Evolutionary conservation across 2,888 invertebrate genomes (phyloP), one percentile per base, ranked within the genome.

Genomic region (Aelia acuminata): DNA sequence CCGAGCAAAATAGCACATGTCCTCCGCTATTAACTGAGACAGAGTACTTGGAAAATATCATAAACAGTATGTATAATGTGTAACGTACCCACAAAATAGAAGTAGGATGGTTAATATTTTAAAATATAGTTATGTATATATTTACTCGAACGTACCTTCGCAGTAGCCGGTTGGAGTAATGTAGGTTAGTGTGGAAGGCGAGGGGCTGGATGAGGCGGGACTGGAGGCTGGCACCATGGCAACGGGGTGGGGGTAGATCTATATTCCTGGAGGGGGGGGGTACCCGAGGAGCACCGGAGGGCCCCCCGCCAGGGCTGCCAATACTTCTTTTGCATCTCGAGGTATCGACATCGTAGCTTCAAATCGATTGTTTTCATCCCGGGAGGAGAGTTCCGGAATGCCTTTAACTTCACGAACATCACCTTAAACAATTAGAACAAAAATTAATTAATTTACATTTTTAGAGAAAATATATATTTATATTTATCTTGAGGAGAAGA

Each of bases 231-330:
- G 18, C 75, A 22, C 63, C 70, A 47, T 53, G 86, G 50, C 70
- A 70, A 87, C 47, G 63, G 87, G 85, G 87, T 43, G 87, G 89
- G 48, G 84, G 50, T 85, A 70, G 87, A 89, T 89, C 89, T 85
- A 88, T 89, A 89, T 84, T 89, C 57, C n/a, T 26, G 48, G 63
- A 48, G 53, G 86, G 87, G 87, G 87, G 48, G 53, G 85, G 35
- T 31, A 57, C 31, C 70, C 15, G 31, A 20, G 86, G 20, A n/a
- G n/a, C n/a, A 35, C 86, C 0, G n/a, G 20, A 26, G n/a, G 39
- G 39, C 53, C 53, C 85, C 35, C 85, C 85, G 31, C 35, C 20
- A 85, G 53, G 22, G 15, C n/a, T 85, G 57, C 85, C 85, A 85
- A 85, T 53, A 22, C 35, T 35, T 7, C 2, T 39, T 39, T 43